Base-by-base conservation (phyloP, 2,113 vertebrate species). In the Engystomops pustulosus region DNA sequence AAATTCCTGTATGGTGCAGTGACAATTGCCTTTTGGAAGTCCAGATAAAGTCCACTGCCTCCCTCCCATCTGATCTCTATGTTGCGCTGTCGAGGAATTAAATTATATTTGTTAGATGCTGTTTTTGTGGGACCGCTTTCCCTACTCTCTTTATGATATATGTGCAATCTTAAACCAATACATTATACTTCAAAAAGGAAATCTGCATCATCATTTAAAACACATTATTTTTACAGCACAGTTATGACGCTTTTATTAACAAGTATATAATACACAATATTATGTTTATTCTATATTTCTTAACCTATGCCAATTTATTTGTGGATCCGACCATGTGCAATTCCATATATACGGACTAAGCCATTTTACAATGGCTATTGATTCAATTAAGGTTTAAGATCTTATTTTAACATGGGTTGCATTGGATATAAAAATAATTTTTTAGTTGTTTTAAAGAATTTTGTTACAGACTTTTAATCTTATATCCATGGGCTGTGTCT, bases 11-110 rank as follows among this genome's bases (percentile, higher is more conserved):
- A 51, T 85, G 62, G 74, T 79, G 74, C 70, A 83, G 71, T 65
- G 83, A 30, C 83, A 79, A 85, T 70, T 85, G 83, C 74, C 74
- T 85, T 85, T 79, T 85, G 83, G 83, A 85, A 85, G 83, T 85
- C 83, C 83, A 85, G 83, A 85, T 79, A 85, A 79, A 85, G 74
- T 85, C 83, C 83, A 85, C 83, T 85, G 83, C 83, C 83, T 85
- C 83, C 83, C 83, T 85, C 83, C 83, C 83, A 85, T 85, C 38
- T 85, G 83, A 49, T 85, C 83, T 85, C 83, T 85, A 85, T 85
- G 62, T 70, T 85, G 83, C 58, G 47, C 83, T 85, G 83, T 85
- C 83, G 65, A 85, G 55, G 83, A 85, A 85, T 85, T 85, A 85
- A 85, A 85, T 85, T 85, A 85, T 85, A 85, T 85, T 78, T 85